Conservation (phyloP, 2,888 invertebrate genomes). For the Pammene fasciana region DNA sequence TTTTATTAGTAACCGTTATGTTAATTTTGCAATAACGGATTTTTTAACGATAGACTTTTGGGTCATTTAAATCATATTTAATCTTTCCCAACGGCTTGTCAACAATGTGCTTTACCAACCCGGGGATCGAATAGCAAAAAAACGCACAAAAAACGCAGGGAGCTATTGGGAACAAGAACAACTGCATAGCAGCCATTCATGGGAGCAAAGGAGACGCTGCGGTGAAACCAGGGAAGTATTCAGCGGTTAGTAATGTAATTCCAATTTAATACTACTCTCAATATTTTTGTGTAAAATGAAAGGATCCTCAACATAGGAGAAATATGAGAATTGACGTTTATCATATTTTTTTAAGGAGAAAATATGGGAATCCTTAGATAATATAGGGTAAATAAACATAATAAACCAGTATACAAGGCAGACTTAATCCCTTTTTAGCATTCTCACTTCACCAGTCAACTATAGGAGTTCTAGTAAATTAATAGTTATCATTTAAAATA, state of each 20-base stretch:
- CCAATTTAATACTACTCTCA: neutral
- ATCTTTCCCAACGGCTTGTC: slow-evolving; percentile 35
- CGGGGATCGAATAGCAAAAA: slow-evolving; percentile 54
- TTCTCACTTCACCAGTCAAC: too few relatives aligned
- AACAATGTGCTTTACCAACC: slow-evolving; percentile 45
- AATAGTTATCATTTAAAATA: too few relatives aligned
- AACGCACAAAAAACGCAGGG: slow-evolving; percentile 52
- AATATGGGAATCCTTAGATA: too few relatives aligned
- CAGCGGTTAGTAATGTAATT: neutral
- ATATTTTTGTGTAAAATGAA: neutral
- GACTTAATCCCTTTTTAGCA: too few relatives aligned
- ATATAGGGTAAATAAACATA: too few relatives aligned
- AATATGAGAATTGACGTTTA: too few relatives aligned
- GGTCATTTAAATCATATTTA: slow-evolving; percentile 22
- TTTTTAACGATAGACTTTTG: slow-evolving; percentile 10
- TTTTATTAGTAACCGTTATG: slow-evolving; percentile 5
- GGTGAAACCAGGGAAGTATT: slow-evolving; percentile 57
- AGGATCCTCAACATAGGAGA: too few relatives aligned
- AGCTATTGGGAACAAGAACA: slow-evolving; percentile 59
- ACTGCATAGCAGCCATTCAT: slow-evolving; percentile 73
- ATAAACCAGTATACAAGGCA: too few relatives aligned
- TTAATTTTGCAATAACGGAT: slow-evolving; percentile 14
- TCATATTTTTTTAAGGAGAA: too few relatives aligned
- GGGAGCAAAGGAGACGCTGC: slow-evolving; percentile 68
- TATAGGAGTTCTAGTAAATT: too few relatives aligned